Evolutionary conservation across 2,888 invertebrate species (phyloP).

Genomic region (Tinea pellionella): DNA sequence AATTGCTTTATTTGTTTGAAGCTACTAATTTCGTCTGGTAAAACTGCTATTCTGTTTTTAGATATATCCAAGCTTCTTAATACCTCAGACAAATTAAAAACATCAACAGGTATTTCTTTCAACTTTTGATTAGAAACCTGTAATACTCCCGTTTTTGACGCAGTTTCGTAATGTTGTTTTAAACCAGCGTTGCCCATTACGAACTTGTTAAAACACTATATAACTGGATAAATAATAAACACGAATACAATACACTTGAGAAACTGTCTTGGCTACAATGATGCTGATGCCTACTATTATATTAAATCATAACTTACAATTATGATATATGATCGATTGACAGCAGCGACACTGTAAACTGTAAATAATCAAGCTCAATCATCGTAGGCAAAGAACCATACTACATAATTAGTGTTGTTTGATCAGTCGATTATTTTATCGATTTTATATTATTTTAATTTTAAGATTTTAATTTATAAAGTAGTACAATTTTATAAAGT

Average conservation of each 20-base stretch:
- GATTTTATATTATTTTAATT: no score
- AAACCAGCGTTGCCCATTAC: slow-evolving; percentile 90
- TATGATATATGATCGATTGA: no score
- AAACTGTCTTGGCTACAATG: no score
- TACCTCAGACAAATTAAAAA: slow-evolving; percentile 69
- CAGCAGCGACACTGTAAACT: no score
- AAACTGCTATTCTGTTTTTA: slow-evolving; percentile 83
- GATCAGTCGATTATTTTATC: no score
- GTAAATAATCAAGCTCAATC: no score
- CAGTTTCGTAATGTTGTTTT: slow-evolving; percentile 93
- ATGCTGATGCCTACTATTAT: no score
- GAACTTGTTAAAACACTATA: background rate
- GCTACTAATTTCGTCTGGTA: slow-evolving; percentile 83
- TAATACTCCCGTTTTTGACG: slow-evolving; percentile 94
- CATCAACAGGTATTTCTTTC: slow-evolving; percentile 78
- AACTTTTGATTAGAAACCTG: slow-evolving; percentile 87
- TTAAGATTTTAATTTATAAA: no score
- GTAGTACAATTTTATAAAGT: no score
- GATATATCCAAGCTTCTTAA: slow-evolving; percentile 93
- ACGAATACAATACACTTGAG: background rate
- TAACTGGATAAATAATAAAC: background rate
- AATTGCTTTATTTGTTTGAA: slow-evolving; percentile 80
- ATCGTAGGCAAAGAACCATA: no score
- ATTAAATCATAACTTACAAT: no score
- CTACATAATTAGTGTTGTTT: no score